phyloP scores from a whole-genome alignment of 2,888 invertebrate species.

The Odontocolon sp. region DNA sequence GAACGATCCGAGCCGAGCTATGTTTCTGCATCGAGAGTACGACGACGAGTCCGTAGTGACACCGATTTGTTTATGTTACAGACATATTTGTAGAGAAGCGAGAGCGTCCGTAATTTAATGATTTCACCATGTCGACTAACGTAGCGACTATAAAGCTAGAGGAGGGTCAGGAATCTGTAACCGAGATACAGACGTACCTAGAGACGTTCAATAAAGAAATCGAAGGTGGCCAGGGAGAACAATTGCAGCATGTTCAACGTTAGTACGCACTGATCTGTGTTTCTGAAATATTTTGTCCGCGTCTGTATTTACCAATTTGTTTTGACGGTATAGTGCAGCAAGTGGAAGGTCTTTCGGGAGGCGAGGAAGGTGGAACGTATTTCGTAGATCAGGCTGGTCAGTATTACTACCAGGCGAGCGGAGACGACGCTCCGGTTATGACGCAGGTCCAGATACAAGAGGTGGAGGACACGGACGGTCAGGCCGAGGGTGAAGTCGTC shows the following conservation, averaged over 20 bases:
- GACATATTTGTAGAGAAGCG: constrained; percentile 14
- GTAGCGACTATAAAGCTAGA: constrained; percentile 78
- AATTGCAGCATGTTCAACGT: constrained; percentile 79
- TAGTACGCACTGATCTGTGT: constrained; percentile 60
- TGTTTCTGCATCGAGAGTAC: neutral
- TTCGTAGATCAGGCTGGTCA: constrained; percentile 92
- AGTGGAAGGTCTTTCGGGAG: constrained; percentile 80
- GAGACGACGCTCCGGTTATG: constrained; percentile 85
- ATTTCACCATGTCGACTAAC: constrained; percentile 75
- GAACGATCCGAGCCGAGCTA: no score
- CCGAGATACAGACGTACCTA: constrained; percentile 90
- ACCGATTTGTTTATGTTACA: constrained; percentile 38
- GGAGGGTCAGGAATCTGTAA: constrained; percentile 82
- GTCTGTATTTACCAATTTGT: constrained; percentile 17
- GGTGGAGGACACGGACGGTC: constrained; percentile 76
- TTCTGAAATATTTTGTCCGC: no score
- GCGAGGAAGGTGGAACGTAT: constrained; percentile 86
- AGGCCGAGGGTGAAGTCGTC: constrained; percentile 75
- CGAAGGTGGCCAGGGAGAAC: constrained; percentile 83
- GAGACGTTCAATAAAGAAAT: constrained; percentile 92
- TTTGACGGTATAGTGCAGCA: constrained; percentile 74
- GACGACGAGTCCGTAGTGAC: neutral
- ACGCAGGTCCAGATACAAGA: constrained; percentile 83
- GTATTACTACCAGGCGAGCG: constrained; percentile 90
- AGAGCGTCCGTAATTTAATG: constrained; percentile 61